Evolutionary conservation across 2,888 invertebrate species (phyloP), one percentile per base, ranked within the genome.

Genomic region (Opisthograptis luteolata): DNA sequence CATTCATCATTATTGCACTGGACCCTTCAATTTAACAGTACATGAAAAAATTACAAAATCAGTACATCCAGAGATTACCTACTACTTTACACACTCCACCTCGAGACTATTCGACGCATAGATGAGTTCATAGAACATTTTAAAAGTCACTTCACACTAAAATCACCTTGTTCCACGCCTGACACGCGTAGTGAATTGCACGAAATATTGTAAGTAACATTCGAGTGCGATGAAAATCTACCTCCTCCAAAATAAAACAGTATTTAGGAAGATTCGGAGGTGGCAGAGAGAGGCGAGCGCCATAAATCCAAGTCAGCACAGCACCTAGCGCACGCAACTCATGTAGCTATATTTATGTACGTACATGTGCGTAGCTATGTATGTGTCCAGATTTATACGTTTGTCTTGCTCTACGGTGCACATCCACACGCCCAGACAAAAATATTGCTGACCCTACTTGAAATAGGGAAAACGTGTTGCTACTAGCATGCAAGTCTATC

Each of bases 311-410:
- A 75, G 70, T 64, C 72, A 68, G 72, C 68, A 73, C 73, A 71
- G 74, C 69, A 73, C 69, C 70, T 69, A 68, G 69, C 70, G 68
- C 75, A 82, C 79, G 80, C 80, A 80, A 81, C 76, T 71, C 25
- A 17, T 3, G 14, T 19, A 12, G n/a, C 13, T 32, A 30, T 14
- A 28, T 22, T 8, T 28, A 41, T n/a, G 17, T 35, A 24, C 12
- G 1, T 10, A 1, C 28, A 17, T n/a, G 1, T 34, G 10, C 15
- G 17, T 25, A 8, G 77, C 74, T 77, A 70, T 78, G 77, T 70
- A 75, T 55, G 75, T 64, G 62, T 67, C 62, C 70, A 75, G 77
- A 82, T 83, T 84, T 83, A 81, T 80, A 73, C 72, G 77, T 76
- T 68, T 78, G 73, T 79, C 79, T 76, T 75, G 73, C 67, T 66